Evolutionary conservation across 2,888 invertebrate genomes (phyloP).

Genomic region (Nymphalis polychloros): DNA sequence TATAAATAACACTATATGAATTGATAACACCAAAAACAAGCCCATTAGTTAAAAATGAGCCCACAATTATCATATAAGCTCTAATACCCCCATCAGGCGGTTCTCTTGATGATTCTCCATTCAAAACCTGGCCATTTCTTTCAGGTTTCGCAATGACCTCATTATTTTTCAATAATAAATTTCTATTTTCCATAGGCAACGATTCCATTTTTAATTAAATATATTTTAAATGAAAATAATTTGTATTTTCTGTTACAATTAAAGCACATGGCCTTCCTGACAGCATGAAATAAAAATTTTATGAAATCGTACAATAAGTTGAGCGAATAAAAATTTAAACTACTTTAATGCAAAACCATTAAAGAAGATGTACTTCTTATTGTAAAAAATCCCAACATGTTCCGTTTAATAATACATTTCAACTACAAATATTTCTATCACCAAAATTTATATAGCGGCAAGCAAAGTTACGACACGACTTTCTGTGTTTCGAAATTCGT

Average conservation of each 20-base stretch:
- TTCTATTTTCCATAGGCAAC: slow-evolving; percentile 62
- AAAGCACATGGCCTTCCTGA: slow-evolving; percentile 32
- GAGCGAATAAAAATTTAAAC: background rate
- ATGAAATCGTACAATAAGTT: background rate
- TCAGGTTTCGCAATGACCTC: slow-evolving; percentile 45
- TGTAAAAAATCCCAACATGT: background rate
- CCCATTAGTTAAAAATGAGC: slow-evolving; percentile 94
- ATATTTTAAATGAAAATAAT: slow-evolving; percentile 2
- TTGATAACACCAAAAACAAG: slow-evolving; percentile 95
- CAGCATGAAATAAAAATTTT: slow-evolving; percentile 1
- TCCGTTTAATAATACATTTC: background rate
- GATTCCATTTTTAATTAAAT: slow-evolving; percentile 49
- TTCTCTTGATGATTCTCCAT: slow-evolving; percentile 49
- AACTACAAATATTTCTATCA: background rate
- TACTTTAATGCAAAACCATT: background rate
- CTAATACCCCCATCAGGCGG: slow-evolving; percentile 89
- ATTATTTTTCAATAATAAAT: slow-evolving; percentile 50
- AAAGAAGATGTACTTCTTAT: slow-evolving; percentile 1
- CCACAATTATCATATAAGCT: slow-evolving; percentile 91
- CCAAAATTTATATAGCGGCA: background rate
- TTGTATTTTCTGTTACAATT: slow-evolving; percentile 19
- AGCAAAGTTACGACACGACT: slow-evolving; percentile 23
- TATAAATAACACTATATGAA: slow-evolving; percentile 91
- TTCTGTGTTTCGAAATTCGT: slow-evolving; percentile 22
- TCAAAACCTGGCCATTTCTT: slow-evolving; percentile 49